phyloP scores from a whole-genome alignment of 2,113 vertebrate species.

The Oreocharis arfaki region DNA sequence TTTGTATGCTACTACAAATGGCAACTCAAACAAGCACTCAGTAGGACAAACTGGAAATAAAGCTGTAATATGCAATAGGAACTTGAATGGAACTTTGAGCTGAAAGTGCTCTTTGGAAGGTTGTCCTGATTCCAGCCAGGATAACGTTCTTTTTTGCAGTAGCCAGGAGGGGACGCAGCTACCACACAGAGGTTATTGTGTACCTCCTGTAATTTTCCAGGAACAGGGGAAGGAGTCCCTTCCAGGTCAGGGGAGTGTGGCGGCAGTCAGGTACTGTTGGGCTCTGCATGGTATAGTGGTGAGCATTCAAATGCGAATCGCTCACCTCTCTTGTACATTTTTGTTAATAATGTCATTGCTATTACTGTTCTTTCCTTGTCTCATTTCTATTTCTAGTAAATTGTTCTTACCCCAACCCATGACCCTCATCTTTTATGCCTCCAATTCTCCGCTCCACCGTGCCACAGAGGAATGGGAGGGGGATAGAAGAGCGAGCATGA shows the following conservation, averaged over 20 bases:
- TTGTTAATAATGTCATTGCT: neutral
- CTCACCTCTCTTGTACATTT: neutral
- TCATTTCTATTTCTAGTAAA: neutral
- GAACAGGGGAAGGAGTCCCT: neutral
- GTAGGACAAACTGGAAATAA: neutral
- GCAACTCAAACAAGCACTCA: neutral
- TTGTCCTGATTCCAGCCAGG: neutral
- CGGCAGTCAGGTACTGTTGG: rapidly evolving
- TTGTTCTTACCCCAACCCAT: rapidly evolving
- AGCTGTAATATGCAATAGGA: neutral
- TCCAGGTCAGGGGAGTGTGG: no score
- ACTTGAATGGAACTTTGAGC: neutral
- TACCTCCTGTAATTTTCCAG: neutral
- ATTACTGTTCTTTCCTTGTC: neutral
- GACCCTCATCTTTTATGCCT: neutral
- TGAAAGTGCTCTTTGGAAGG: neutral
- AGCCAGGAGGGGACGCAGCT: neutral
- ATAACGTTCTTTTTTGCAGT: neutral
- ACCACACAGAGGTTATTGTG: neutral
- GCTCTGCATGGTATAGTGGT: neutral
- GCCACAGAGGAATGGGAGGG: rapidly evolving
- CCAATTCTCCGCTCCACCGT: neutral
- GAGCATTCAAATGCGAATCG: neutral
- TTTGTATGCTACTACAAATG: neutral
- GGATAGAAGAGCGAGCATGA: rapidly evolving